Evolutionary conservation across 2,113 vertebrate genomes (phyloP).

Genomic region (Mola mola): DNA sequence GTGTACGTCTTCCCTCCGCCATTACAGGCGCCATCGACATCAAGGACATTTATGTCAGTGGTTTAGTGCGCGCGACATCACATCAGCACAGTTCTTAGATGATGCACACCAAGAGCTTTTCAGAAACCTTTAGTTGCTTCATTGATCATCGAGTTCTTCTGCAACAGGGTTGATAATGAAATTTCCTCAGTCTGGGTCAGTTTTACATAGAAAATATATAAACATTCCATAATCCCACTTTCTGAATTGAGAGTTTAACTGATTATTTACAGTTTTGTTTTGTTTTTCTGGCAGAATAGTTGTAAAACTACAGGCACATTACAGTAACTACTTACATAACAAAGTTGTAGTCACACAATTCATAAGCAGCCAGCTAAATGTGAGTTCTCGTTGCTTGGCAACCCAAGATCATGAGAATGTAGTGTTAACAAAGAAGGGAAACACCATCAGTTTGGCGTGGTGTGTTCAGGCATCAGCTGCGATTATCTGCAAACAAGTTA

Average conservation of each 20-base stretch:
- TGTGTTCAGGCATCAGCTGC: conserved; percentile 31
- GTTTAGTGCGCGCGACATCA: no score
- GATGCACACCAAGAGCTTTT: no score
- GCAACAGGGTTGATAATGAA: no score
- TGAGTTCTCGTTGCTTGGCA: conserved; percentile 58
- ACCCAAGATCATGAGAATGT: conserved; percentile 39
- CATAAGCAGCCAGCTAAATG: conserved; percentile 24
- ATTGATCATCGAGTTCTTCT: no score
- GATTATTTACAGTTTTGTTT: no score
- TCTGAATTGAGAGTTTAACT: neutral
- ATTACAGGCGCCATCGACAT: neutral
- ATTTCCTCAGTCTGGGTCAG: no score
- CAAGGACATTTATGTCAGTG: no score
- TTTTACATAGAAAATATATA: no score
- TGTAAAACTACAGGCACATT: conserved; percentile 22
- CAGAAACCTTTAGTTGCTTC: no score
- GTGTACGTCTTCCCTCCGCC: neutral
- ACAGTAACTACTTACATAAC: conserved; percentile 34
- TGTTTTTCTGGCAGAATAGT: neutral
- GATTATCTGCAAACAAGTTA: conserved; percentile 33
- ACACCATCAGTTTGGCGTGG: conserved; percentile 25
- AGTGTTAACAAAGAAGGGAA: conserved; percentile 33
- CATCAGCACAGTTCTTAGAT: no score
- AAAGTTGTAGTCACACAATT: conserved; percentile 33
- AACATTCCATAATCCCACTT: neutral